phyloP scores from a whole-genome alignment of 23 tunicate species.

The Halocynthia roretzi region DNA sequence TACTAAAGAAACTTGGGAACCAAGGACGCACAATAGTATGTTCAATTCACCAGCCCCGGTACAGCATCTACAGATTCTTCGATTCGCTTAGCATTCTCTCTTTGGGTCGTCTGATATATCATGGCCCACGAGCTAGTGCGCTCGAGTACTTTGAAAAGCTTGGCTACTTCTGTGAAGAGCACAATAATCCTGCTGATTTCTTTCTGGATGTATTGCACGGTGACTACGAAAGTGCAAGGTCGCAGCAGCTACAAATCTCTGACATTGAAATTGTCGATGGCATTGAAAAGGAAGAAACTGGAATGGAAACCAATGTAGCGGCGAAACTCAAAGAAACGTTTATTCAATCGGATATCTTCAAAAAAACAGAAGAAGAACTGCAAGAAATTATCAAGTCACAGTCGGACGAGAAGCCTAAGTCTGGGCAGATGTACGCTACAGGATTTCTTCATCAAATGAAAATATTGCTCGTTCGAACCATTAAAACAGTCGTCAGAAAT shows the following conservation, averaged over 20 bases:
- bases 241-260: background rate
- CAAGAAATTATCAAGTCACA: background rate
- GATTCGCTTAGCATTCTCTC: constrained; percentile 79
- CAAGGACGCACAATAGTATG: constrained; percentile 70
- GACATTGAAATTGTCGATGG: background rate
- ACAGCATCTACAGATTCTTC: constrained; percentile 72
- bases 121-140: constrained; percentile 48
- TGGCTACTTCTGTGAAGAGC: constrained; percentile 77
- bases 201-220: constrained; percentile 86
- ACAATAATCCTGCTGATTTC: constrained; percentile 95
- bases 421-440: constrained; percentile 47
- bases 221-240: constrained; percentile 23
- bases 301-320: background rate
- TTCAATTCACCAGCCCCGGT: constrained; percentile 94
- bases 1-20: constrained; percentile 66
- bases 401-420: background rate
- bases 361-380: constrained; percentile 15
- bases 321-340: constrained; percentile 5
- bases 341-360: constrained; percentile 15
- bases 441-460: constrained; percentile 64
- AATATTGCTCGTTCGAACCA: constrained; percentile 47
- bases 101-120: constrained; percentile 56
- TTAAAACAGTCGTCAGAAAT: constrained; percentile 59
- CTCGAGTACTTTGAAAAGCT: constrained; percentile 71
- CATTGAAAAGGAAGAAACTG: background rate